phyloP scores from a whole-genome alignment of 2,113 vertebrate species.

The Neopipo cinnamomea region DNA sequence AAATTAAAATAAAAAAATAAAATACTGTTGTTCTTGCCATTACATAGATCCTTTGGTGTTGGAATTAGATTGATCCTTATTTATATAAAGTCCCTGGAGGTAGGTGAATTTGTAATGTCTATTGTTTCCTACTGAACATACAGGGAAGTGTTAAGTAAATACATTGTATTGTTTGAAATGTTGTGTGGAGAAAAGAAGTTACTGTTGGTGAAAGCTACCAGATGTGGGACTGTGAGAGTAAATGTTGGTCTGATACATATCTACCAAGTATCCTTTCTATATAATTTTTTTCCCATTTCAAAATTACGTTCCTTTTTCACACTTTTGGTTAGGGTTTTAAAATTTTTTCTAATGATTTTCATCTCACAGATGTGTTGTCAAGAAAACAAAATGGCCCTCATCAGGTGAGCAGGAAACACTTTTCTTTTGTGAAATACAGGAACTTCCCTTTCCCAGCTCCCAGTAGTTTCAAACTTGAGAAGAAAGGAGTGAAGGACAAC shows the following conservation, averaged over 20 bases:
- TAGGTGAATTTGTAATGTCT: not conserved
- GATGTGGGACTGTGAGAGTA: not conserved
- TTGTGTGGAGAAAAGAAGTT: not conserved
- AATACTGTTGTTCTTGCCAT: not conserved
- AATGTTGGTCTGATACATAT: not conserved
- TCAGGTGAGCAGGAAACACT: not conserved
- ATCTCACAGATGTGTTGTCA: not conserved
- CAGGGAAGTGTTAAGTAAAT: not conserved
- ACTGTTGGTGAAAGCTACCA: not conserved
- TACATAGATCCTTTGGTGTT: not conserved
- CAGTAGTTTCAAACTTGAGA: not conserved
- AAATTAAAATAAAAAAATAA: not conserved
- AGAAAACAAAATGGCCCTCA: not conserved
- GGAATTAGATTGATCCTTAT: not conserved
- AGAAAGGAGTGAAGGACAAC: not conserved
- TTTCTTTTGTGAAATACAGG: not conserved
- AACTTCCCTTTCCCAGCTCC: not conserved
- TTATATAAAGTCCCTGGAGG: not conserved
- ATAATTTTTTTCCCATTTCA: not conserved
- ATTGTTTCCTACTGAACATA: not conserved
- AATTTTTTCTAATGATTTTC: not conserved
- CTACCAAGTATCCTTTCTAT: not conserved
- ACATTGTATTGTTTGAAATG: not conserved
- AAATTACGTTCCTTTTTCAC: not conserved
- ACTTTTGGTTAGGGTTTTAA: not conserved